These are phyloP conservation scores for Dipodomys stephensi DNA, from an alignment of 2,113 vertebrate genomes.

Conservation along the genomic window DNA sequence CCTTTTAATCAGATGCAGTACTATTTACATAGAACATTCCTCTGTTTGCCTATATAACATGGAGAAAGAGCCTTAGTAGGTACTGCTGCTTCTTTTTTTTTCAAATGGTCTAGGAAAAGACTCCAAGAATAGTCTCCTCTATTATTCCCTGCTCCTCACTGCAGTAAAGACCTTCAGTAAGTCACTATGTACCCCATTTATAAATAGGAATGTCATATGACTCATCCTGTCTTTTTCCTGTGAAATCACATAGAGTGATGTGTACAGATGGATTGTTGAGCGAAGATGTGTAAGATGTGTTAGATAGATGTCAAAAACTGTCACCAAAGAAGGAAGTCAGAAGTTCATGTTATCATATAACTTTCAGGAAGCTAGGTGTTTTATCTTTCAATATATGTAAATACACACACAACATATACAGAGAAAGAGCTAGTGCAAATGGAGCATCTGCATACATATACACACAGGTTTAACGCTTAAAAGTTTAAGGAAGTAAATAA, in stretches of 20 bases:
- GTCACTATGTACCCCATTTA: background rate
- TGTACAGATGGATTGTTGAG: background rate
- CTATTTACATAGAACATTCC: background rate
- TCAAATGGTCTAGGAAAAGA: background rate
- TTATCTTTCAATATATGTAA: background rate
- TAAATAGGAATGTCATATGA: background rate
- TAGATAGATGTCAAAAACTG: too few relatives aligned
- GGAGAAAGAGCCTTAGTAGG: background rate
- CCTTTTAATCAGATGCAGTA: background rate
- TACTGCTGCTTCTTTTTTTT: background rate
- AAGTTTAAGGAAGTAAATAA: conserved; percentile 36
- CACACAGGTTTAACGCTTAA: background rate
- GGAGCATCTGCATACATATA: background rate
- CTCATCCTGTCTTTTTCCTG: background rate
- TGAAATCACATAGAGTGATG: background rate
- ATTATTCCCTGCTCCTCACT: background rate
- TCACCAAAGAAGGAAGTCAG: background rate
- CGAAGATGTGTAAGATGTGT: background rate
- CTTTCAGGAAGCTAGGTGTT: background rate
- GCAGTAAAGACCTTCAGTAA: background rate
- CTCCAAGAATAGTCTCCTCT: background rate
- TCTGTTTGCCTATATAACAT: background rate
- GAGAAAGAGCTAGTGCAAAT: background rate
- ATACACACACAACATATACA: background rate
- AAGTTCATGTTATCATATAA: background rate